Evolutionary conservation across 30 jellyfish, hydroid and myxozoan genomes (phyloP).

Genomic region (Aurelia coerulea): DNA sequence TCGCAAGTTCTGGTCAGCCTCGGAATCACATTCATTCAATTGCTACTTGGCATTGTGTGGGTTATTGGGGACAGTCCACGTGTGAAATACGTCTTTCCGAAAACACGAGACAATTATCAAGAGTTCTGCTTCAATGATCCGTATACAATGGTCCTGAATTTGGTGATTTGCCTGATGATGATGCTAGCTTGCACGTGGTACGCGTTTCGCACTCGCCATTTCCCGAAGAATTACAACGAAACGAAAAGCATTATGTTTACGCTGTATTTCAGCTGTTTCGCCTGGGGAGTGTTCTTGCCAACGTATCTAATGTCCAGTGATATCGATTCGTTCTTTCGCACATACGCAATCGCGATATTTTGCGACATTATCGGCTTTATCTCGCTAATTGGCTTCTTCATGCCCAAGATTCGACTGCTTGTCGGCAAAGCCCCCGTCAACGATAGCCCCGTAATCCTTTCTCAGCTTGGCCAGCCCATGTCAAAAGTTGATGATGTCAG

Average conservation of each 20-base stretch:
- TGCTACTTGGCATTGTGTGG: constrained; percentile 76
- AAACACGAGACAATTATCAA: constrained; percentile 25
- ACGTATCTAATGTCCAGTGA: constrained; percentile 33
- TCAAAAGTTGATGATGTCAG: constrained; percentile 17
- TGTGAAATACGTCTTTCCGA: constrained; percentile 22
- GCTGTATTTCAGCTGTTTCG: constrained; percentile 80
- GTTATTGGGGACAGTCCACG: constrained; percentile 58
- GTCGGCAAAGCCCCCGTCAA: constrained; percentile 30
- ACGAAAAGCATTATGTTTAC: constrained; percentile 84
- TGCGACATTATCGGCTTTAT: constrained; percentile 48
- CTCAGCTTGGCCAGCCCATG: background rate
- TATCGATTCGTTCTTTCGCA: constrained; percentile 20
- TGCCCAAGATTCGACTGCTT: constrained; percentile 38
- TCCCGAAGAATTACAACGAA: constrained; percentile 93
- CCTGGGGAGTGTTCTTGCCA: constrained; percentile 83
- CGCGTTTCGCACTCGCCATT: constrained; percentile 82
- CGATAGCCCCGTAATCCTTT: constrained; percentile 23
- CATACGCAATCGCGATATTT: constrained; percentile 55
- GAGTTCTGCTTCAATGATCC: constrained; percentile 47
- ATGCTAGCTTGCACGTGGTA: constrained; percentile 85
- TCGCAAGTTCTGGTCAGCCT: constrained; percentile 67
- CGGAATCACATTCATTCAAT: constrained; percentile 62
- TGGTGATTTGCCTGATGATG: constrained; percentile 58
- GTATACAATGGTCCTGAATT: constrained; percentile 52
- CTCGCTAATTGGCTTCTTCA: constrained; percentile 53